Evolutionary conservation across 2,888 invertebrate genomes (phyloP).

Genomic region (Clusia tigrina): DNA sequence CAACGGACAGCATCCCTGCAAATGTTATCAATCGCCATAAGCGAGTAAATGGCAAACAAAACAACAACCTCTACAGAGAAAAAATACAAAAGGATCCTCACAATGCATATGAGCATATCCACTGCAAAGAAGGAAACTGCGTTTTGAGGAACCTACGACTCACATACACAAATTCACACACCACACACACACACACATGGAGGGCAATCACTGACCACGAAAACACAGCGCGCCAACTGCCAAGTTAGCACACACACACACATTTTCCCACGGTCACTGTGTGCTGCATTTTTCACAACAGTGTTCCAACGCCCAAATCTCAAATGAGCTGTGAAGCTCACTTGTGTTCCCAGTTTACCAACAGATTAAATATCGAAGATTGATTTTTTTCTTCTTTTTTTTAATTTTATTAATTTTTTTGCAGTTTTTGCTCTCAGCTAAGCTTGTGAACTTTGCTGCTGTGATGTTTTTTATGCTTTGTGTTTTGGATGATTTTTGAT

Average conservation of each 20-base stretch:
- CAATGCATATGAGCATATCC: not conserved
- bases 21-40: not conserved
- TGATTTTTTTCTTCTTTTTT: slow-evolving; percentile 16
- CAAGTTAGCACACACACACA: no score
- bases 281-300: not conserved
- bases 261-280: slow-evolving; percentile 7
- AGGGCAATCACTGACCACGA: no score
- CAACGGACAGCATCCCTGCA: not conserved
- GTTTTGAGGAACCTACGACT: not conserved
- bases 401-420: not conserved
- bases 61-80: not conserved
- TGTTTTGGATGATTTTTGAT: no score
- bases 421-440: not conserved
- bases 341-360: not conserved
- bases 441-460: not conserved
- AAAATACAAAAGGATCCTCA: not conserved
- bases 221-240: no score
- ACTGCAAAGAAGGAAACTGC: no score
- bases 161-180: not conserved
- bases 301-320: slow-evolving; percentile 11
- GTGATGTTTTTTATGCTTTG: not conserved
- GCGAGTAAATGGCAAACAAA: not conserved
- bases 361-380: slow-evolving; percentile 21
- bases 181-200: no score
- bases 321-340: slow-evolving; percentile 12